Conservation (phyloP, 2,113 vertebrate species). For the Sebastes fasciatus region DNA sequence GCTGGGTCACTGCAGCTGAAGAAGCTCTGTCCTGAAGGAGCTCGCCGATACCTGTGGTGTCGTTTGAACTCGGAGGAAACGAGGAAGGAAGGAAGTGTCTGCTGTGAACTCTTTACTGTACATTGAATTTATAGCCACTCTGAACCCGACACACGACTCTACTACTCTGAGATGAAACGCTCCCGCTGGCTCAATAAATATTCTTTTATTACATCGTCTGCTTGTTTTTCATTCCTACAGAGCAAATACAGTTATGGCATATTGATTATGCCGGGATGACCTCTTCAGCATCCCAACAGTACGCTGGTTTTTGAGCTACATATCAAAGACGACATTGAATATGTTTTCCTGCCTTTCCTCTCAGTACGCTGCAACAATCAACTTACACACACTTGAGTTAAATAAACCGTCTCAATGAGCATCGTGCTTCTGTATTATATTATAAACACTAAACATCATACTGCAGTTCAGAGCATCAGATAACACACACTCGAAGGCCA, state of each 20-base stretch:
- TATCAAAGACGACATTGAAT: no score
- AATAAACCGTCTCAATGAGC: no score
- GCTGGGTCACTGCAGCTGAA: slow-evolving; percentile 45
- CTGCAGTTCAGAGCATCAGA: no score
- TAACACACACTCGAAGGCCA: slow-evolving; percentile 4
- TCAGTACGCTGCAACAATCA: not conserved
- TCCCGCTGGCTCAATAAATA: slow-evolving; percentile 53
- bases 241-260: no score
- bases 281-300: not conserved
- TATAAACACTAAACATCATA: no score
- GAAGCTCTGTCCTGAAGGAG: not conserved
- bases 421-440: no score
- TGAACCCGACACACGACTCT: slow-evolving; percentile 2
- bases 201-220: slow-evolving; percentile 8
- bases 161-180: slow-evolving; percentile 33
- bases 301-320: not conserved
- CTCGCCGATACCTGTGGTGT: not conserved
- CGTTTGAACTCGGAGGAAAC: not conserved
- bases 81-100: not conserved
- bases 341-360: not conserved
- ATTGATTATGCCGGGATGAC: not conserved
- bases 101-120: slow-evolving; percentile 29
- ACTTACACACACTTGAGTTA: not conserved
- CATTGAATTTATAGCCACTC: slow-evolving; percentile 18
- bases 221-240: not conserved